Evolutionary conservation across 2,797 vertebrate genomes (phyloP).

Genomic region (Microhierax caerulescens): DNA sequence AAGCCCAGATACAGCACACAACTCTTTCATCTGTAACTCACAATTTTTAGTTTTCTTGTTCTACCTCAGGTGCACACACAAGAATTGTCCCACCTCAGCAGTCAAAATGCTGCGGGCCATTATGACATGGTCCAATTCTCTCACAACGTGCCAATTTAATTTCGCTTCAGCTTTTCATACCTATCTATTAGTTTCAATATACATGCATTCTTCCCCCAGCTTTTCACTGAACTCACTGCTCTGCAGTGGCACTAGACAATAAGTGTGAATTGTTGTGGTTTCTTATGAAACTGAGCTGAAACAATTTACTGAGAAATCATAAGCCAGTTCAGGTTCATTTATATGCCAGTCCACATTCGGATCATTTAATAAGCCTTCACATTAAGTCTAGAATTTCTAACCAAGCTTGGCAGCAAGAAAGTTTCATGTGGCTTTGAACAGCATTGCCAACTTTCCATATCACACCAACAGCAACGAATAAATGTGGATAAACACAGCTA

Average conservation of each 20-base stretch:
- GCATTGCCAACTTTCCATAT: background rate
- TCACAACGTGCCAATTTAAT: rapidly evolving
- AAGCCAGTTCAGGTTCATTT: background rate
- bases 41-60: background rate
- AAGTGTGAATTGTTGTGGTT: background rate
- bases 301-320: background rate
- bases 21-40: background rate
- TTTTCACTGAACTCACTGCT: background rate
- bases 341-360: background rate
- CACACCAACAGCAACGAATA: background rate
- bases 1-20: background rate
- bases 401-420: background rate
- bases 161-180: background rate
- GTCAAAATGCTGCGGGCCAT: background rate
- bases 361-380: background rate
- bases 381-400: background rate
- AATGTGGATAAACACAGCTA: background rate
- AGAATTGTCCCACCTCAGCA: background rate
- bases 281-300: background rate
- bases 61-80: background rate
- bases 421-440: background rate
- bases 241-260: no score
- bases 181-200: background rate
- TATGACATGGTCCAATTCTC: background rate
- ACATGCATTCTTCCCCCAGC: background rate